phyloP scores from a whole-genome alignment of 2,113 vertebrate genomes.

The Neomonachus schauinslandi region DNA sequence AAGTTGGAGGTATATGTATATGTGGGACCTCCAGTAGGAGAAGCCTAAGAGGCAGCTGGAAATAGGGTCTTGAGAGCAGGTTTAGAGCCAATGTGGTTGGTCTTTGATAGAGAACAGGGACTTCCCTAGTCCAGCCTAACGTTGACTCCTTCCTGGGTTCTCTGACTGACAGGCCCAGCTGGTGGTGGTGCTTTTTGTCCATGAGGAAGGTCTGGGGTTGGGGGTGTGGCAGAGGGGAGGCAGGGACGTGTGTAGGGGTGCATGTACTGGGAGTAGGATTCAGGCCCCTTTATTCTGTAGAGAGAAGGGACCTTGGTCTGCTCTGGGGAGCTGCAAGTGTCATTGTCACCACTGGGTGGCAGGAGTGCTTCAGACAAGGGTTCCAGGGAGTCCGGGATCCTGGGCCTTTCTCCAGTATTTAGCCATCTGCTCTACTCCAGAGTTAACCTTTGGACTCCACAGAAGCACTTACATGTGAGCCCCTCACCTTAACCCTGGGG shows the following conservation, averaged over 20 bases:
- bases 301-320: background rate
- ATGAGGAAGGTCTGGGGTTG: background rate
- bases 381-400: background rate
- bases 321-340: background rate
- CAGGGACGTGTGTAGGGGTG: background rate
- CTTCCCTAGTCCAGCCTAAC: background rate
- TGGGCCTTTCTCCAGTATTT: background rate
- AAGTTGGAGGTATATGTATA: background rate
- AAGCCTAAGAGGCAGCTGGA: background rate
- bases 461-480: background rate
- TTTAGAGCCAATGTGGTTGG: background rate
- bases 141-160: background rate
- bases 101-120: conserved; percentile 14
- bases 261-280: background rate
- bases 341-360: conserved; percentile 73
- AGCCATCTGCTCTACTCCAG: background rate
- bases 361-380: conserved; percentile 60
- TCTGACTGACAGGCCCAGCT: background rate
- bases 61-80: conserved; percentile 14
- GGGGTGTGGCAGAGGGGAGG: background rate
- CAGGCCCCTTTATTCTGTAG: background rate
- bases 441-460: conserved; percentile 32
- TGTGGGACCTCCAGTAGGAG: background rate
- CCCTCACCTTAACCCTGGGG: conserved; percentile 1
- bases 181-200: background rate